Evolutionary conservation across 2,113 vertebrate species (phyloP).

Genomic region (Cynopterus brachyotis): DNA sequence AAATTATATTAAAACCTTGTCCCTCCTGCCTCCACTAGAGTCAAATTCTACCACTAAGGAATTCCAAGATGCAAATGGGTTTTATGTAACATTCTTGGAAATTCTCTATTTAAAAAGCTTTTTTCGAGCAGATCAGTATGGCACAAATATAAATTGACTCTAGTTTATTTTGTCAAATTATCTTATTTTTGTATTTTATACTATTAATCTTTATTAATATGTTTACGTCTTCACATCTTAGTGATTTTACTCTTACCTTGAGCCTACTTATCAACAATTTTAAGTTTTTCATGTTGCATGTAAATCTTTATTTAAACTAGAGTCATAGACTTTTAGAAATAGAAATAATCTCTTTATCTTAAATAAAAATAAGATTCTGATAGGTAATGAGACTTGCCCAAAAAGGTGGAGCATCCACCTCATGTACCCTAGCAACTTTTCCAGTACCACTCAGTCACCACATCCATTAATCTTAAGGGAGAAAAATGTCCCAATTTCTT

Average conservation of each 20-base stretch:
- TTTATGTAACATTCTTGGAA: background rate
- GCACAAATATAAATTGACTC: background rate
- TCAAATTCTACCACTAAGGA: background rate
- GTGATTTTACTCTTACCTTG: conserved; percentile 12
- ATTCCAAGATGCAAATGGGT: background rate
- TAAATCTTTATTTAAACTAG: background rate
- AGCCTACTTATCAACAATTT: background rate
- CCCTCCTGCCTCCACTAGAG: background rate
- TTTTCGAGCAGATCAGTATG: background rate
- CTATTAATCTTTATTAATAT: background rate
- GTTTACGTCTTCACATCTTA: background rate
- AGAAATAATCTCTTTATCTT: conserved; percentile 17
- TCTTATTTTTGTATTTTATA: background rate
- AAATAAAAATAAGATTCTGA: background rate
- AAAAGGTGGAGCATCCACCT: background rate
- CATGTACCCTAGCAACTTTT: background rate
- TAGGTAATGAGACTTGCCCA: background rate
- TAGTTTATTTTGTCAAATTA: background rate
- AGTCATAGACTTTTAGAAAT: background rate
- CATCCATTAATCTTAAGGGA: background rate
- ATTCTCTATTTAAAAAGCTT: background rate
- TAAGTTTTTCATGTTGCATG: background rate
- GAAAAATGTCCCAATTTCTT: background rate
- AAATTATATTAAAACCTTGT: background rate
- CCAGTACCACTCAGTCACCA: background rate